Base-by-base conservation (phyloP, 2,113 vertebrate species). In the Natator depressus region DNA sequence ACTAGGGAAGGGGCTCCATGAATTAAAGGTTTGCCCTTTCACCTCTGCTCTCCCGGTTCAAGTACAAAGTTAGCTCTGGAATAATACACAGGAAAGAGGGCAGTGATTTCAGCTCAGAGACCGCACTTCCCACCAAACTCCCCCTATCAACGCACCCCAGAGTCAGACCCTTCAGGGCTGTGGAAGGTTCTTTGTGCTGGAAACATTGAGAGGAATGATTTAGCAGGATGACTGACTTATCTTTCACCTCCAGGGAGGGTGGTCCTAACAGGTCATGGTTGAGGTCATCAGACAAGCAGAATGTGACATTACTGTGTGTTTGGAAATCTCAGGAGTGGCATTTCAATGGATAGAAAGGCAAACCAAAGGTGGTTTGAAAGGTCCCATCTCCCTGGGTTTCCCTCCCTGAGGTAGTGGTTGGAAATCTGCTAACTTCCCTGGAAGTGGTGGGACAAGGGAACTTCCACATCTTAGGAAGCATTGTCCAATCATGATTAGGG, bases 151-250 rank as follows among this genome's bases (percentile, higher is more conserved):
- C 46, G 80, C 3, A 95, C 85, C 94, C 81, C 87, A 1, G 80
- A 42, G 93, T 1, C 25, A 25, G 47, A 62, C 31, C 22, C 47
- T 35, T 51, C 38, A 62, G 78, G 46, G 24, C 24, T 91, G 47
- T 0, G 3, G 20, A 90, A 93, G 93, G 89, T 91, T 8, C 89
- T 96, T 95, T 98, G 96, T 96, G 65, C 4, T 25, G 81, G 80
- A 90, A 95, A 93, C 94, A 95, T 91, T 14, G 96, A 95, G 92
- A 90, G 94, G 51, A 93, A 53, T 55, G 94, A 12, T 11, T 90
- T 80, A 85, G 90, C 10, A 5, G 72, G 51, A 87, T 8, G 7
- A 89, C 83, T 4, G 25, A 87, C 94, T 17, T 87, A 12, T 75
- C 84, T 85, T 79, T 65, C 59, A 53, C 85, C 90, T 46, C 80